phyloP scores from a whole-genome alignment of 2,888 invertebrate genomes.

The Amiota communis region DNA sequence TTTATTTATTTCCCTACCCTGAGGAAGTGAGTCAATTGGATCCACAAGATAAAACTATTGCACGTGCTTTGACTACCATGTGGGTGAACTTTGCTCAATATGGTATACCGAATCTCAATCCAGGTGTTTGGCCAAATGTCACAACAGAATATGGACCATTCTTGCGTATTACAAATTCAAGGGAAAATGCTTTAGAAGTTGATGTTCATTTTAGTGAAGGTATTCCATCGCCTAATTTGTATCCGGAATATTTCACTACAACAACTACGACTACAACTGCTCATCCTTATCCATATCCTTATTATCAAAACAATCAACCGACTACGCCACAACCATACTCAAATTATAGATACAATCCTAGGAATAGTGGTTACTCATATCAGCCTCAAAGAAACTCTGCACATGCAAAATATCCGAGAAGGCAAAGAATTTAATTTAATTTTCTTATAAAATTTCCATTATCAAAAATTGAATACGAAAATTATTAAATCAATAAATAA shows the following conservation, averaged over 20 bases:
- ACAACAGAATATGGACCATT: constrained; percentile 69
- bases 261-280: constrained; percentile 34
- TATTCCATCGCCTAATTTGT: constrained; percentile 62
- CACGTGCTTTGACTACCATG: constrained; percentile 72
- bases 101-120: constrained; percentile 59
- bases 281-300: constrained; percentile 7
- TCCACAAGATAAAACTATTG: constrained; percentile 68
- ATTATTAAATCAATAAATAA: too few species aligned
- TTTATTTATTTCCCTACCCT: constrained; percentile 75
- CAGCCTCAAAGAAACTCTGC: constrained; percentile 1
- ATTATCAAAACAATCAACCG: constrained; percentile 24
- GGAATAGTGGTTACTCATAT: constrained; percentile 15
- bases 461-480: too few species aligned
- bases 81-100: constrained; percentile 71
- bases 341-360: constrained; percentile 11
- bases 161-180: constrained; percentile 64
- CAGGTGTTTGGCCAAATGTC: constrained; percentile 64
- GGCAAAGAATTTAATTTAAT: background rate
- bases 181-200: constrained; percentile 53
- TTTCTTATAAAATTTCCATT: too few species aligned
- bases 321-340: constrained; percentile 1
- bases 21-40: constrained; percentile 67
- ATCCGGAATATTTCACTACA: constrained; percentile 48
- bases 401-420: background rate
- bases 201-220: constrained; percentile 71